Evolutionary conservation across 1,140 invertebrate species (phyloP).

Genomic region (Hyles euphorbiae): DNA sequence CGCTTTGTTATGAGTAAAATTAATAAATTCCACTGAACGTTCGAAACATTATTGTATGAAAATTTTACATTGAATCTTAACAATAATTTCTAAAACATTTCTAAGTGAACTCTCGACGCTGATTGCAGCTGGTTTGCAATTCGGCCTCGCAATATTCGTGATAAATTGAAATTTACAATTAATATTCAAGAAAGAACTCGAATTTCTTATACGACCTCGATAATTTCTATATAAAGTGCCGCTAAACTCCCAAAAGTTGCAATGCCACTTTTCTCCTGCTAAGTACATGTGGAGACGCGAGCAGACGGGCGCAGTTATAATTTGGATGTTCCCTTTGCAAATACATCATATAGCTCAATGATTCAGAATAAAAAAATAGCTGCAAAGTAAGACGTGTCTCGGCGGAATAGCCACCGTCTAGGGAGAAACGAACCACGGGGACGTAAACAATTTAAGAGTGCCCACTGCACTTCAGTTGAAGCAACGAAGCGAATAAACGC

Average conservation of each 20-base stretch:
- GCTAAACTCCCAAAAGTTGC: neutral
- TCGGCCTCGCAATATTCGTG: no score
- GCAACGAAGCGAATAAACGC: slow-evolving; percentile 48
- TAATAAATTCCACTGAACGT: no score
- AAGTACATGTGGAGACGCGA: neutral
- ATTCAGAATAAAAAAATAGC: slow-evolving; percentile 25
- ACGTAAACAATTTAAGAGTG: slow-evolving; percentile 54
- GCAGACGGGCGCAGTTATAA: neutral
- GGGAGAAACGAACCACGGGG: slow-evolving; percentile 31
- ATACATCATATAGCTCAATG: slow-evolving; percentile 16
- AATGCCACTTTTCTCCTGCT: neutral
- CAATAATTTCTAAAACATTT: no score
- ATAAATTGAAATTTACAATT: no score
- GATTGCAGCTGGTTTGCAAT: no score
- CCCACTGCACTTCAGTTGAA: slow-evolving; percentile 41
- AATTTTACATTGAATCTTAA: no score
- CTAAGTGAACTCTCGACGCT: no score
- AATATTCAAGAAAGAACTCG: no score
- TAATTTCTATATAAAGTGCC: no score
- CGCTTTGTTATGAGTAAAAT: no score
- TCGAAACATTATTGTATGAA: no score
- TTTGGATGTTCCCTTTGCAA: neutral
- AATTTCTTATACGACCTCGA: no score
- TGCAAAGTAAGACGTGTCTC: slow-evolving; percentile 27
- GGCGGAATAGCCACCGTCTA: slow-evolving; percentile 23